Base-by-base conservation (phyloP, 2,888 invertebrate species). In the Amphipoea oculea region DNA sequence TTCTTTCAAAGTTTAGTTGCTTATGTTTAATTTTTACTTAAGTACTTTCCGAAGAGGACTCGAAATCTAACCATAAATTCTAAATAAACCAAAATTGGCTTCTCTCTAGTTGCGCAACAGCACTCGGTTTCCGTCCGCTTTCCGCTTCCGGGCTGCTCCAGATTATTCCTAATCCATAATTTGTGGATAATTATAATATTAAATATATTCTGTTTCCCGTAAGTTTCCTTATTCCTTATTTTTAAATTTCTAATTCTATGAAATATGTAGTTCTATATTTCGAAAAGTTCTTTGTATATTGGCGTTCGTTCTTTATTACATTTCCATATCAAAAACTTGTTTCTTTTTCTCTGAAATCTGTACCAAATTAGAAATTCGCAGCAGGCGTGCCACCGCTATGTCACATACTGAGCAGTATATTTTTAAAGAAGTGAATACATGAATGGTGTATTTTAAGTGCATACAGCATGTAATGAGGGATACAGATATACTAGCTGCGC, bases 321-420 rank as follows among this genome's bases (percentile, higher is more conserved):
- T 36, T 76, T 66, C 29, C 20, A 67, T 65, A 66, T 29, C 9
- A 62, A 74, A 74, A 81, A 73, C 51, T 82, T 73, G 54, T 84
- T 84, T 76, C 62, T 73, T 86, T 86, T 76, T 85, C 86, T 85
- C 83, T 85, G 86, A 83, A 84, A 73, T 86, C 73, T 76, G 79
- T 62, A 76, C 79, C 12, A 65, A 85, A 85, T 85, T 85, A 83
- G 84, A 85, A 76, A 76, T 85, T 79, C 73, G 67, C 84, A 40
- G 54, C 73, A 76, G 73, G 57, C 73, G 63, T 54, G 67, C 70
- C 69, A 75, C 72, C 79, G 65, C 66, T 45, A 63, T 67, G 77
- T 51, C 60, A 29, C 75, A 68, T 72, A 83, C 69, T 70, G 36
- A 77, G 63, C 54, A 67, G 76, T 70, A 70, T 84, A 84, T 84